Conservation (phyloP, 2,888 invertebrate species). For the Eupithecia exiguata region DNA sequence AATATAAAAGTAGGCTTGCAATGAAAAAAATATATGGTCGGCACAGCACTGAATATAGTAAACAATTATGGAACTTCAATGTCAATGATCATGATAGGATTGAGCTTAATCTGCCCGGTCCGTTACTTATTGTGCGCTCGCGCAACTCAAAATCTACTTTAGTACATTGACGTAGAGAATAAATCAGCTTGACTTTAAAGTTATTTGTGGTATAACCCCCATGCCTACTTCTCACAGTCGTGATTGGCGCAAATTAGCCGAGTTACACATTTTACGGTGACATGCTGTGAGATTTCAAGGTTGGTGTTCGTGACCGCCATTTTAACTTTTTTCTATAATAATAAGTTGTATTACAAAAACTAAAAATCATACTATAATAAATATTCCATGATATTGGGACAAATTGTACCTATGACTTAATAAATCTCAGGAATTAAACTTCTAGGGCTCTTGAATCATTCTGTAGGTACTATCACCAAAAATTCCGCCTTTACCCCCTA, state of each 20-base stretch:
- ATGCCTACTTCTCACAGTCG: conserved; percentile 67
- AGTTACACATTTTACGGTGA: conserved; percentile 10
- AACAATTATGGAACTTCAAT: not conserved
- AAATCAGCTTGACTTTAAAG: not conserved
- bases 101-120: not conserved
- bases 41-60: not conserved
- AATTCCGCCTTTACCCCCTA: too few species aligned
- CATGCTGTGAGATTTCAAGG: conserved; percentile 22
- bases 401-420: too few species aligned
- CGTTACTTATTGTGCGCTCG: not conserved
- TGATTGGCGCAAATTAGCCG: conserved; percentile 55
- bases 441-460: too few species aligned
- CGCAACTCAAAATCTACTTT: not conserved
- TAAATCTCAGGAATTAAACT: too few species aligned
- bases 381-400: too few species aligned
- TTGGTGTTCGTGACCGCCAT: not conserved
- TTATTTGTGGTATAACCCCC: conserved; percentile 21
- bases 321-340: not conserved
- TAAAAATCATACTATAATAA: not conserved
- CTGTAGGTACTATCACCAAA: too few species aligned
- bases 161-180: not conserved
- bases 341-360: not conserved
- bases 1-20: not conserved
- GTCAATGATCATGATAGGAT: not conserved
- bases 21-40: not conserved